Evolutionary conservation across 2,888 invertebrate genomes (phyloP).

Genomic region (Trimorus sp.): DNA sequence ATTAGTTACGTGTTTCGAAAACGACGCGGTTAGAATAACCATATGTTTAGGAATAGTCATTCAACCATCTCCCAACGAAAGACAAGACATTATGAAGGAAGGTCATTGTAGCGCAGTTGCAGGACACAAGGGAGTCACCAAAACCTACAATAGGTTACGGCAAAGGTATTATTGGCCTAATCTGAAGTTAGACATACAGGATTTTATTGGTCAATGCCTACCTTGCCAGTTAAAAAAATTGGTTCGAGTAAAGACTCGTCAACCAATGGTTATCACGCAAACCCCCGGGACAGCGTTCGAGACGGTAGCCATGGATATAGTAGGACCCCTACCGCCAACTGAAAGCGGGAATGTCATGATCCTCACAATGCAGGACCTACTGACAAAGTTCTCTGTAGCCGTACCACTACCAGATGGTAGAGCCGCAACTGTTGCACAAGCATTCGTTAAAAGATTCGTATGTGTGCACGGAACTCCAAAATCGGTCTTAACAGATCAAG

Average conservation of each 20-base stretch:
- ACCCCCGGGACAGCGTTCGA: slow-evolving; percentile 55
- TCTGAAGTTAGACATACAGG: slow-evolving; percentile 53
- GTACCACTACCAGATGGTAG: slow-evolving; percentile 1
- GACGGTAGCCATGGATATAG: slow-evolving; percentile 61
- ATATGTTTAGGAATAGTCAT: too few species aligned
- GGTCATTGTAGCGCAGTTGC: slow-evolving; percentile 13
- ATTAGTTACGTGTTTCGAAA: too few species aligned
- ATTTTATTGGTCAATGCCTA: slow-evolving; percentile 57
- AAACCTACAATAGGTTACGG: slow-evolving; percentile 25
- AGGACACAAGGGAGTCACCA: slow-evolving; percentile 19
- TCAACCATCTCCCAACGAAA: too few species aligned
- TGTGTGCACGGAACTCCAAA: slow-evolving; percentile 32
- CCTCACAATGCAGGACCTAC: slow-evolving; percentile 4
- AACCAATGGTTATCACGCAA: slow-evolving; percentile 62
- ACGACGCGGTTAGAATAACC: too few species aligned
- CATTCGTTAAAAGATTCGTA: slow-evolving; percentile 13
- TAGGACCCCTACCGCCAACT: slow-evolving; percentile 63
- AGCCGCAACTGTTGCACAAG: slow-evolving; percentile 8
- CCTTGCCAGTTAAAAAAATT: slow-evolving; percentile 64
- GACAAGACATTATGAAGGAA: slow-evolving; percentile 21
- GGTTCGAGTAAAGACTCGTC: slow-evolving; percentile 48
- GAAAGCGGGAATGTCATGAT: slow-evolving; percentile 49
- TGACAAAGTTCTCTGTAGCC: slow-evolving; percentile 18
- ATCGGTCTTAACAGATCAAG: slow-evolving; percentile 28
- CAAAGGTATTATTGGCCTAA: slow-evolving; percentile 29